phyloP scores from a whole-genome alignment of 2,888 invertebrate species.

The Synergus japonicus region DNA sequence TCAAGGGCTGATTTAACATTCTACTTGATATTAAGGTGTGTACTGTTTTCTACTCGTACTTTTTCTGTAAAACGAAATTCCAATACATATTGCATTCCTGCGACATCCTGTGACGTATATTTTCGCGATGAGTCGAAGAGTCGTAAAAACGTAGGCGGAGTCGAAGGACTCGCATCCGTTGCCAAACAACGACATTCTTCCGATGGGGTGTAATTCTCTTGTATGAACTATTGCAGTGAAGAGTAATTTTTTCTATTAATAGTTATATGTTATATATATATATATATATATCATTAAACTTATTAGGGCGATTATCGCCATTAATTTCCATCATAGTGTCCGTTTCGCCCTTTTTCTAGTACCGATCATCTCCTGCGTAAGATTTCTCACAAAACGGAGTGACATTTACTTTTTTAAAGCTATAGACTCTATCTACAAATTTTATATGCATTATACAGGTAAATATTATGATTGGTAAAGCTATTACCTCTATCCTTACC shows the following conservation, averaged over 20 bases:
- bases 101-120: conserved; percentile 46
- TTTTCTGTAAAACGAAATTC: conserved; percentile 12
- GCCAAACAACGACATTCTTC: conserved; percentile 45
- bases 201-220: conserved; percentile 28
- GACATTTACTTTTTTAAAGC: background rate
- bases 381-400: background rate
- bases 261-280: too few relatives aligned
- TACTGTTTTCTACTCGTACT: background rate
- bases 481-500: background rate
- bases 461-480: too few relatives aligned
- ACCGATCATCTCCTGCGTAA: background rate
- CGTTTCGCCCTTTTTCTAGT: background rate
- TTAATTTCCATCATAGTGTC: background rate
- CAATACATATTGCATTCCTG: conserved; percentile 11
- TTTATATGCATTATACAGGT: too few relatives aligned
- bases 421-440: too few relatives aligned
- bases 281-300: too few relatives aligned
- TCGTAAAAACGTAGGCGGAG: conserved; percentile 36
- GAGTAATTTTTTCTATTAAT: background rate
- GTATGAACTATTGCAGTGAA: conserved; percentile 27
- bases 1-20: background rate
- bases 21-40: background rate
- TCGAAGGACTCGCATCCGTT: conserved; percentile 45
- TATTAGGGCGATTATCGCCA: too few relatives aligned
- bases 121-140: conserved; percentile 43